Conservation (phyloP, 2,888 invertebrate species). For the Lymantria monacha region DNA sequence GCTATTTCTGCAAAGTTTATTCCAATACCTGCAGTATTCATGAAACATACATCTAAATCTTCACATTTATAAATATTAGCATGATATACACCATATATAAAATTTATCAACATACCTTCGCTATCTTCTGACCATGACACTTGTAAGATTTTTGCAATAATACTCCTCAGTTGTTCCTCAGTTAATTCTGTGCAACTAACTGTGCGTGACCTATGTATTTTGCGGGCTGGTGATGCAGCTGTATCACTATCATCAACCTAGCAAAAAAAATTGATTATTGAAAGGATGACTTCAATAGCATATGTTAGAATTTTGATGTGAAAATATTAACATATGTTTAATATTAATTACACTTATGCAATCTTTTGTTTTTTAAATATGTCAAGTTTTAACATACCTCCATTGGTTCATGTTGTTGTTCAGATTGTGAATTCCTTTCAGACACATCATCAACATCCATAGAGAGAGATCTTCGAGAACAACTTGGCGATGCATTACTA, state of each 20-base stretch:
- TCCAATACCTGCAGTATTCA: too few species aligned
- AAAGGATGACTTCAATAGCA: neutral
- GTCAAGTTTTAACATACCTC: conserved; percentile 47
- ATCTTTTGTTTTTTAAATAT: neutral
- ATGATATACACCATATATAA: neutral
- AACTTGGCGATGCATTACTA: conserved; percentile 70
- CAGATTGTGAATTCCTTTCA: conserved; percentile 71
- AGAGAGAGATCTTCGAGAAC: conserved; percentile 70
- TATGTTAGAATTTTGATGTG: neutral
- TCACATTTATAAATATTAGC: too few species aligned
- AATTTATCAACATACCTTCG: conserved; percentile 57
- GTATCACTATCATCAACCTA: conserved; percentile 79
- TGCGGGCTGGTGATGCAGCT: conserved; percentile 67
- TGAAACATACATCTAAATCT: too few species aligned
- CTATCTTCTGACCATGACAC: conserved; percentile 86
- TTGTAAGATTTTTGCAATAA: conserved; percentile 86
- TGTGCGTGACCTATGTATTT: conserved; percentile 68
- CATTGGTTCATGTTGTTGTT: conserved; percentile 70
- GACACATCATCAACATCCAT: conserved; percentile 78
- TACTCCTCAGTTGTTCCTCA: conserved; percentile 84
- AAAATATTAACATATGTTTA: too few species aligned
- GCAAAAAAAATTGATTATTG: neutral
- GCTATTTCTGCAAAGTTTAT: too few species aligned
- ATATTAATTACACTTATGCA: neutral
- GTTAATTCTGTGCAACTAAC: conserved; percentile 83